Percentiles rank a stretch among this genome's conserved stretches.
Conservation (phyloP, 2,888 invertebrate genomes). For the Caenorhabditis sp. region DNA sequence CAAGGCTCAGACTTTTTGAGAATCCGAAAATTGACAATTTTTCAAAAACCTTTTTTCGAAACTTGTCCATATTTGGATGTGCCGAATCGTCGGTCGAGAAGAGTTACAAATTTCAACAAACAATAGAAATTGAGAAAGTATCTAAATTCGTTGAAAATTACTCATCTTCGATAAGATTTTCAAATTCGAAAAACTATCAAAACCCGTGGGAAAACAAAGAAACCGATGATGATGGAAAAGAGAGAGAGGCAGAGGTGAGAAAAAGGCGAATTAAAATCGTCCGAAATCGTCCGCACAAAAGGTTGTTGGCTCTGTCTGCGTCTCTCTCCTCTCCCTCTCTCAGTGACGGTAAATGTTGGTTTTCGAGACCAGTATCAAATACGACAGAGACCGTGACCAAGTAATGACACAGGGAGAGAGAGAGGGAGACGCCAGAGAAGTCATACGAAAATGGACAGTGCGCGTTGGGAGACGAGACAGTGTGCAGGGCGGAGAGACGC, state of each 20-base stretch:
- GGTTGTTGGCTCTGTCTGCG: slow-evolving; percentile 36
- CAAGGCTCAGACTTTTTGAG: neutral
- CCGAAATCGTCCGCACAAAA: slow-evolving; percentile 56
- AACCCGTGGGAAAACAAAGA: slow-evolving; percentile 17
- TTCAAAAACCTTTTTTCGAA: too few species aligned
- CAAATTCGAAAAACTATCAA: neutral
- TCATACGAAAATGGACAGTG: slow-evolving; percentile 39
- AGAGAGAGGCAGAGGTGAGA: too few species aligned
- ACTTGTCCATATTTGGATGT: too few species aligned
- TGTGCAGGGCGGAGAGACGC: slow-evolving; percentile 19
- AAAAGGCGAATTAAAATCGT: slow-evolving; percentile 39
- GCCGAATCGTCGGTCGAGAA: too few species aligned
- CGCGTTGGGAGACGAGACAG: neutral
- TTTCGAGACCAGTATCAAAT: slow-evolving; percentile 65
- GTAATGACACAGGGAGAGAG: slow-evolving; percentile 27
- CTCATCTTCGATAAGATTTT: neutral
- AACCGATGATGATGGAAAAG: too few species aligned
- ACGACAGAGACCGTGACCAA: slow-evolving; percentile 44
- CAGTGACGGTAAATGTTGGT: slow-evolving; percentile 64
- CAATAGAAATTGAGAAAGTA: too few species aligned
- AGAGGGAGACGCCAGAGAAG: slow-evolving; percentile 21
- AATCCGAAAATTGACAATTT: neutral
- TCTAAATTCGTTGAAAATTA: too few species aligned
- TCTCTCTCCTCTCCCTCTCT: slow-evolving; percentile 9
- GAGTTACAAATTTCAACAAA: too few species aligned